phyloP scores from a whole-genome alignment of 2,888 invertebrate species.

The Troides oblongomaculatus region DNA sequence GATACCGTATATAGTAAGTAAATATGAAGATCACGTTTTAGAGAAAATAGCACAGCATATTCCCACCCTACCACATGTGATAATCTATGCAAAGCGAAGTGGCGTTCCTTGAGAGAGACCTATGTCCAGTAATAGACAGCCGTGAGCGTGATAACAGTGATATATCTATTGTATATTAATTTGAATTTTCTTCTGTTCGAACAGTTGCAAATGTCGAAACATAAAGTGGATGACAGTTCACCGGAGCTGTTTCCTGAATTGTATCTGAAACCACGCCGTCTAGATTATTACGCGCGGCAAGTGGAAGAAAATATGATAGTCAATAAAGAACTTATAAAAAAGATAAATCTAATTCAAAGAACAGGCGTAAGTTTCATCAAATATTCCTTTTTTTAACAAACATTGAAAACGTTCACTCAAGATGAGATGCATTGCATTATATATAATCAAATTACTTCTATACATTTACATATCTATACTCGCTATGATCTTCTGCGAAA shows the following conservation, averaged over 20 bases:
- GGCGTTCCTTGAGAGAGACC: no score
- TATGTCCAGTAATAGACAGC: no score
- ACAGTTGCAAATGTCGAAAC: constrained; percentile 60
- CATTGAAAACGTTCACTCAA: background rate
- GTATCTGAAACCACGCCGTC: constrained; percentile 74
- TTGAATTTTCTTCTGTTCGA: constrained; percentile 5
- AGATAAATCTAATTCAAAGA: constrained; percentile 80
- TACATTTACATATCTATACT: no score
- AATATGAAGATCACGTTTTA: no score
- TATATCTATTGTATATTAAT: background rate
- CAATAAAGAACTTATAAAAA: constrained; percentile 80
- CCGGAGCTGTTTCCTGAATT: constrained; percentile 75
- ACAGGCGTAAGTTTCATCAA: constrained; percentile 65
- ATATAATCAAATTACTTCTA: no score
- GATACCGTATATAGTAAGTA: no score
- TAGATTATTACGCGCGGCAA: constrained; percentile 71
- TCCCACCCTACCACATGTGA: no score
- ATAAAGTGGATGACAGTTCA: constrained; percentile 74
- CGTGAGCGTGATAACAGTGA: background rate
- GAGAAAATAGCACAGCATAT: no score
- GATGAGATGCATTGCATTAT: no score
- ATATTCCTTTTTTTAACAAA: background rate
- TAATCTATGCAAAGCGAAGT: no score
- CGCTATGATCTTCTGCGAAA: no score
- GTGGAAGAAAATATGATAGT: constrained; percentile 70